A percentile compares a stretch with the other conserved stretches of the same genome.
Evolutionary conservation across 2,797 vertebrate genomes (phyloP).

Genomic region (Natrix natrix): DNA sequence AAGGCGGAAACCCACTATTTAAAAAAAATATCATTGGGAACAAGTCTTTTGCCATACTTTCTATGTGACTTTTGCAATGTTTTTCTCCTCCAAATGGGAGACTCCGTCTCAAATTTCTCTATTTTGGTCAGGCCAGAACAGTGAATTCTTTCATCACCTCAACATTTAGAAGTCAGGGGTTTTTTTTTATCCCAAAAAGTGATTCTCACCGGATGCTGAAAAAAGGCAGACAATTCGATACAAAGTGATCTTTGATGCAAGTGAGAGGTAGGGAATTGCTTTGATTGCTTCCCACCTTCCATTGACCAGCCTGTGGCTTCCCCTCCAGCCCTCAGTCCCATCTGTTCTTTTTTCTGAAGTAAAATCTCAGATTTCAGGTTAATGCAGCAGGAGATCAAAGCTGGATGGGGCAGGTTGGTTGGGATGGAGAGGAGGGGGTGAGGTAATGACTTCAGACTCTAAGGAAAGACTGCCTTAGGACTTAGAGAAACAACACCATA

Average conservation of each 20-base stretch:
- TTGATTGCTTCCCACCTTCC: conserved; percentile 9
- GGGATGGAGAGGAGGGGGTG: background rate
- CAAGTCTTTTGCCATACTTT: background rate
- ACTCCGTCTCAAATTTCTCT: background rate
- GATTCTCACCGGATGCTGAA: conserved; percentile 1
- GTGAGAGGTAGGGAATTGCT: background rate
- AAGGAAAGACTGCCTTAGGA: background rate
- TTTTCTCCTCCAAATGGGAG: background rate
- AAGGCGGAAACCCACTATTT: background rate
- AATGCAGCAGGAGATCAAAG: conserved; percentile 13
- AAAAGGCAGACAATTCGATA: background rate
- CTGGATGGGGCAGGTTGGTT: conserved; percentile 3
- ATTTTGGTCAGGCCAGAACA: background rate
- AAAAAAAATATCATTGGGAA: background rate
- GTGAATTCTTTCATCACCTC: conserved; percentile 2
- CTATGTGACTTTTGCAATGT: background rate
- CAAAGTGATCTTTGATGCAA: conserved; percentile 13
- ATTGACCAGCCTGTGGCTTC: conserved; percentile 8
- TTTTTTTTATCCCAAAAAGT: background rate
- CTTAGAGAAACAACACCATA: background rate
- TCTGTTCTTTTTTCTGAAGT: conserved; percentile 7
- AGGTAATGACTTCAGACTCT: conserved; percentile 6
- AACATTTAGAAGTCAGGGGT: background rate
- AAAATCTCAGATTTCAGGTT: conserved; percentile 18
- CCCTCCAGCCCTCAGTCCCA: background rate